These are phyloP conservation scores for Chalcosyrphus nemorum DNA, from an alignment of 2,888 invertebrate genomes.

Conservation along the genomic window DNA sequence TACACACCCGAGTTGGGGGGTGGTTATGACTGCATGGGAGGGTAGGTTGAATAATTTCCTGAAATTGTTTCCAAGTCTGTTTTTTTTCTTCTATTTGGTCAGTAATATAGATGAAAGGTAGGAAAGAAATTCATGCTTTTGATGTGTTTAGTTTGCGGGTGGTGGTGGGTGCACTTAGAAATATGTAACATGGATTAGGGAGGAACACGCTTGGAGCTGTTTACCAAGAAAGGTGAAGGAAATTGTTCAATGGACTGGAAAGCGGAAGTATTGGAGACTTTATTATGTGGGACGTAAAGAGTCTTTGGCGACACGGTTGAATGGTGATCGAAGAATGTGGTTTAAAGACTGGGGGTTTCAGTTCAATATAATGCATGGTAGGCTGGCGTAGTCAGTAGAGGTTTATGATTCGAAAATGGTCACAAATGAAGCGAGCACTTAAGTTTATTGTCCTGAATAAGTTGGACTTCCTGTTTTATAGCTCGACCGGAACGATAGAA, in stretches of 20 bases:
- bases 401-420: too few species aligned
- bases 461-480: too few species aligned
- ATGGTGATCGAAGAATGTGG: neutral
- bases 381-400: too few species aligned
- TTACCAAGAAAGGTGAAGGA: slow-evolving; percentile 23
- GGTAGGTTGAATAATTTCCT: slow-evolving; percentile 48
- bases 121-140: slow-evolving; percentile 8
- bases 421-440: too few species aligned
- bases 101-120: slow-evolving; percentile 11
- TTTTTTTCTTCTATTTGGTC: slow-evolving; percentile 4
- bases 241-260: slow-evolving; percentile 64
- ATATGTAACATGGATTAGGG: slow-evolving; percentile 45
- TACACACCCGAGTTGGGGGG: slow-evolving; percentile 3
- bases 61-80: slow-evolving; percentile 38
- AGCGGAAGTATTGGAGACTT: slow-evolving; percentile 39
- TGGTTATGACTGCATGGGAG: slow-evolving; percentile 1
- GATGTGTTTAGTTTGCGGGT: slow-evolving; percentile 14
- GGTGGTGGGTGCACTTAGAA: slow-evolving; percentile 9
- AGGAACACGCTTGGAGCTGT: slow-evolving; percentile 14
- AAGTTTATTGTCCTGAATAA: too few species aligned
- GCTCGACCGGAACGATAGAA: too few species aligned
- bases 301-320: slow-evolving; percentile 5
- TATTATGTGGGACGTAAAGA: neutral
- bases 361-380: too few species aligned
- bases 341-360: too few species aligned